Percentiles rank a stretch among this genome's conserved stretches.
Conservation (phyloP, 2,888 invertebrate species). For the Dichetophora obliterata region DNA sequence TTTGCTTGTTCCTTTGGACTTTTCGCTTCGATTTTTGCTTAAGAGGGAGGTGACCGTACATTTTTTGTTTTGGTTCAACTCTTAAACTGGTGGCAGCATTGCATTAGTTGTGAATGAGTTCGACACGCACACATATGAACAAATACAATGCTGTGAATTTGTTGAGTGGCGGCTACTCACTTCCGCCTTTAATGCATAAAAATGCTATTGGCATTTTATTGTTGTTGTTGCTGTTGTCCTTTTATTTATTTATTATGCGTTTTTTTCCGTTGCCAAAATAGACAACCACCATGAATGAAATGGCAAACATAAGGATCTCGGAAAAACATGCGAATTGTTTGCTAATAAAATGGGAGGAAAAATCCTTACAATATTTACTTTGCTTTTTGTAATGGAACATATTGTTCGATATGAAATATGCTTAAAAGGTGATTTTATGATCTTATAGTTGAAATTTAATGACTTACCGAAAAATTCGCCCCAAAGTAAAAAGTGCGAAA, state of each 20-base stretch:
- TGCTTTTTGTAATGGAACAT: no score
- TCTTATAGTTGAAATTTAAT: no score
- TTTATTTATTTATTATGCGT: slow-evolving; percentile 8
- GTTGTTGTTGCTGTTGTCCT: slow-evolving; percentile 12
- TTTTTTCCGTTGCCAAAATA: neutral
- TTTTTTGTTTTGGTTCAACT: neutral
- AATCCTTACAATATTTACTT: neutral
- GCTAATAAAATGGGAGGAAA: slow-evolving; percentile 5
- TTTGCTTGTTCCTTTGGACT: slow-evolving; percentile 40
- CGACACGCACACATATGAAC: neutral
- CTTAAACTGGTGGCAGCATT: slow-evolving; percentile 1
- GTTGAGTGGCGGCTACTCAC: slow-evolving; percentile 51
- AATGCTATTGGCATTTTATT: slow-evolving; percentile 42
- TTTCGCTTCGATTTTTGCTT: slow-evolving; percentile 36
- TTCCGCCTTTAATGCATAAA: slow-evolving; percentile 45
- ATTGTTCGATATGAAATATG: no score
- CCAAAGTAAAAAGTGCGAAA: no score
- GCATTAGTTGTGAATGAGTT: neutral
- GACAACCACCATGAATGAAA: slow-evolving; percentile 24
- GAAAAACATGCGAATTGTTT: slow-evolving; percentile 23
- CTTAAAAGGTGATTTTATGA: no score
- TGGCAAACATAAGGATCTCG: neutral
- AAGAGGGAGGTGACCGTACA: neutral
- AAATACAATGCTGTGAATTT: slow-evolving; percentile 48
- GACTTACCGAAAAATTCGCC: no score